These are phyloP conservation scores for Porites evermanni DNA, from an alignment of 92 coral and sea anemone genomes.

Conservation along the genomic window DNA sequence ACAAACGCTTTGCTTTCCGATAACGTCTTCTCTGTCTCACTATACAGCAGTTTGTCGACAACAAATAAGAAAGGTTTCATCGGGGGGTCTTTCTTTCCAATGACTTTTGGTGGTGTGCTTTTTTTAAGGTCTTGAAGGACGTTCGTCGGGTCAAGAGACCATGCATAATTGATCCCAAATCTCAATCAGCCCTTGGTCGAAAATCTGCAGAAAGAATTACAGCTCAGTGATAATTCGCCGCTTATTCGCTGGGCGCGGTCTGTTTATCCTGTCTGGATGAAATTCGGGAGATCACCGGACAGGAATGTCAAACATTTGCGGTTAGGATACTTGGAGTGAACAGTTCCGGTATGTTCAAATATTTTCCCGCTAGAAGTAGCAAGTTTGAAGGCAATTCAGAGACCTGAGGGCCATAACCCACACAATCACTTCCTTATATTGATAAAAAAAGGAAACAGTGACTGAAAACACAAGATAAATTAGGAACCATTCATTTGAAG, in stretches of 20 bases:
- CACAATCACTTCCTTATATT: conserved; percentile 9
- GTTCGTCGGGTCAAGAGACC: conserved; percentile 21
- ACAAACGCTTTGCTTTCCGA: neutral
- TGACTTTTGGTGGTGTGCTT: neutral
- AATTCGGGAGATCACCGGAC: conserved; percentile 23
- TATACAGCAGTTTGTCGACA: neutral
- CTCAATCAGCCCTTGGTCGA: conserved; percentile 13
- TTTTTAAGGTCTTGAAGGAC: conserved; percentile 9
- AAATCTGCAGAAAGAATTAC: conserved; percentile 36
- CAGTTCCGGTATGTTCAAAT: conserved; percentile 33
- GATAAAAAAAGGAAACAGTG: neutral
- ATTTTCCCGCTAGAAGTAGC: conserved; percentile 8
- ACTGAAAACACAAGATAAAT: neutral
- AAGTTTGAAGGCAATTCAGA: neutral
- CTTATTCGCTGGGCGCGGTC: conserved; percentile 26
- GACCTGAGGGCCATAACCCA: neutral
- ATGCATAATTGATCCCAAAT: conserved; percentile 8
- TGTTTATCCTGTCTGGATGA: conserved; percentile 46
- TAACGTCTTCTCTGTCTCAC: neutral
- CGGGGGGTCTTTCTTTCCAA: conserved; percentile 6
- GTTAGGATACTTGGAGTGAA: conserved; percentile 31
- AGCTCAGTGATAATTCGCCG: conserved; percentile 14
- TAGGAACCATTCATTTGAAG: neutral
- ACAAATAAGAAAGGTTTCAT: too few species aligned
- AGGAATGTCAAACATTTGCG: conserved; percentile 44